Conservation (phyloP, 2,797 vertebrate genomes). For the Muscicapa striata region DNA sequence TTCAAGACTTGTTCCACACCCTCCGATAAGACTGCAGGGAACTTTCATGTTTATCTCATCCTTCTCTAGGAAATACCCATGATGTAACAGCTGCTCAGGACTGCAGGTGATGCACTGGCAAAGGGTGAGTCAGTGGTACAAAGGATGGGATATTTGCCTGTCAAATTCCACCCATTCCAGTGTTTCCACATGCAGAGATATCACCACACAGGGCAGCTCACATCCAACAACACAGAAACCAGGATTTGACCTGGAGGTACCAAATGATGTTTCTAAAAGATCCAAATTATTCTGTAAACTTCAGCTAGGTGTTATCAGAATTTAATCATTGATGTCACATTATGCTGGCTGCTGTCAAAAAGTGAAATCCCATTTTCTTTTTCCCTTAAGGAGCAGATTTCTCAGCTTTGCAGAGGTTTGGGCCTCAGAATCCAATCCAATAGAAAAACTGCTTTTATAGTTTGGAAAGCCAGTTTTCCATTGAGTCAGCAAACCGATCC, state of each 20-base stretch:
- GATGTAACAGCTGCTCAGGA: neutral
- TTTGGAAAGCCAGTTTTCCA: conserved; percentile 11
- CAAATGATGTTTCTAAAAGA: neutral
- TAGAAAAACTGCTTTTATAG: neutral
- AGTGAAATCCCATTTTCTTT: neutral
- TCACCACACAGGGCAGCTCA: neutral
- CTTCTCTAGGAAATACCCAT: neutral
- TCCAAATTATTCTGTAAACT: neutral
- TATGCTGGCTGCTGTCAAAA: neutral
- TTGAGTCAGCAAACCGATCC: neutral
- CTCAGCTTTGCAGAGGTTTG: neutral
- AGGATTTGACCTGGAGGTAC: neutral
- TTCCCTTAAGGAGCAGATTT: neutral
- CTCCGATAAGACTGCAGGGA: neutral
- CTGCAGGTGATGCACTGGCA: neutral
- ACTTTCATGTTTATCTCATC: neutral
- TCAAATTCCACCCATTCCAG: neutral
- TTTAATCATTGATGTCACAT: neutral
- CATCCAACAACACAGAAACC: neutral
- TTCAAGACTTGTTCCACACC: neutral
- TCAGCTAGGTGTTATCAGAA: neutral
- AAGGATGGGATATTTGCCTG: neutral
- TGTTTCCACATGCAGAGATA: fast-evolving
- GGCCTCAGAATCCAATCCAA: neutral
- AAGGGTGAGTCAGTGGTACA: neutral